Conservation (phyloP, 2,797 vertebrate genomes). For the Cryptoblepharus egeriae region DNA sequence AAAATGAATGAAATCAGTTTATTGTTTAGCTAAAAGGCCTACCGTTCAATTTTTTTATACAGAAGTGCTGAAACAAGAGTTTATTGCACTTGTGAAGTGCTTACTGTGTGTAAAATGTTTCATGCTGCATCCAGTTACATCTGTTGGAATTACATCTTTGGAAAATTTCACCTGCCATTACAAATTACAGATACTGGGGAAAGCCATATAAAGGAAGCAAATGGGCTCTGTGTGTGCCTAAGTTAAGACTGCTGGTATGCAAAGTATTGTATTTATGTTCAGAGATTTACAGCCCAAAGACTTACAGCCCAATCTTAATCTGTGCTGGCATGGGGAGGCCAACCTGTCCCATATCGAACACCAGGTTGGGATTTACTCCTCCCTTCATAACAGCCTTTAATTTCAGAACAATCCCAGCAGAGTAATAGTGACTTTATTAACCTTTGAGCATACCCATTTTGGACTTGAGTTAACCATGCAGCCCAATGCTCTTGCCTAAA, state of each 20-base stretch:
- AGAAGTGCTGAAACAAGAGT: conserved; percentile 4
- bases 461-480: no score
- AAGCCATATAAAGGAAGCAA: not conserved
- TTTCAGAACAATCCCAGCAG: not conserved
- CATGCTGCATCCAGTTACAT: not conserved
- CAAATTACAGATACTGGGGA: not conserved
- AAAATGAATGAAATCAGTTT: not conserved
- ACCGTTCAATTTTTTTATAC: not conserved
- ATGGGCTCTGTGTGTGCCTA: no score
- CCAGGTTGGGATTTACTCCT: not conserved
- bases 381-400: not conserved
- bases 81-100: not conserved
- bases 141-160: no score
- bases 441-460: no score
- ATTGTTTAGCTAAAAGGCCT: conserved; percentile 10
- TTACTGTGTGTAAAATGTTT: conserved; percentile 28
- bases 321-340: no score
- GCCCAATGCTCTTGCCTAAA: no score
- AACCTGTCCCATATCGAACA: no score
- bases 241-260: not conserved
- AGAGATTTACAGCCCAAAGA: not conserved
- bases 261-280: not conserved
- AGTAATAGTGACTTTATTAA: no score
- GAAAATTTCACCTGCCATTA: not conserved
- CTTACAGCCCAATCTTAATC: no score